Evolutionary conservation across 2,797 vertebrate species (phyloP).

Genomic region (Molossus molossus): DNA sequence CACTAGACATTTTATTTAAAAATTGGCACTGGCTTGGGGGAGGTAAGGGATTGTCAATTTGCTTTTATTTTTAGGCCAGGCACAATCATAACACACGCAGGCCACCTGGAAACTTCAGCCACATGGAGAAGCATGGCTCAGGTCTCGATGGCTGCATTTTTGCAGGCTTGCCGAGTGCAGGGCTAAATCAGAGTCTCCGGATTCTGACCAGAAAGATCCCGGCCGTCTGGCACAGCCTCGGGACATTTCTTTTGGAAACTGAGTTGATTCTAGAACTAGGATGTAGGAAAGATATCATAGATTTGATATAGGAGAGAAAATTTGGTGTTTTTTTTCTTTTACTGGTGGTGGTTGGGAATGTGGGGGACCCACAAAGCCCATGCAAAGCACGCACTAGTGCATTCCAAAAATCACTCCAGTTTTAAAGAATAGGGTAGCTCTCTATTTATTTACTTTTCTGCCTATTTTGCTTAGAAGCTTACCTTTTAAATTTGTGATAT

Average conservation of each 20-base stretch:
- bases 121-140: constrained; percentile 63
- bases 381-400: neutral
- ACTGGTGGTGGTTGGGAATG: neutral
- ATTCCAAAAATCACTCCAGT: neutral
- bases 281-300: neutral
- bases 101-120: constrained; percentile 81
- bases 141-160: constrained; percentile 39
- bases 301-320: neutral
- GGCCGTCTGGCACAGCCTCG: neutral
- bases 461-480: neutral
- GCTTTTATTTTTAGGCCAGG: constrained; percentile 83
- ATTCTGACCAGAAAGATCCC: constrained; percentile 51
- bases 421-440: neutral
- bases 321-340: neutral
- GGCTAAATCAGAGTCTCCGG: constrained; percentile 28
- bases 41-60: constrained; percentile 81
- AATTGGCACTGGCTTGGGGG: constrained; percentile 74
- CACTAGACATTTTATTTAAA: constrained; percentile 85
- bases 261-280: constrained; percentile 46
- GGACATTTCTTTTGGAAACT: constrained; percentile 62
- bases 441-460: neutral
- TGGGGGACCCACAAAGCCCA: neutral
- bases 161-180: neutral
- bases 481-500: constrained; percentile 51
- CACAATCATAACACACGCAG: constrained; percentile 73